These are phyloP conservation scores for Aurelia aurita DNA, from an alignment of 30 jellyfish, hydroid and myxozoan species.

Conservation along the genomic window DNA sequence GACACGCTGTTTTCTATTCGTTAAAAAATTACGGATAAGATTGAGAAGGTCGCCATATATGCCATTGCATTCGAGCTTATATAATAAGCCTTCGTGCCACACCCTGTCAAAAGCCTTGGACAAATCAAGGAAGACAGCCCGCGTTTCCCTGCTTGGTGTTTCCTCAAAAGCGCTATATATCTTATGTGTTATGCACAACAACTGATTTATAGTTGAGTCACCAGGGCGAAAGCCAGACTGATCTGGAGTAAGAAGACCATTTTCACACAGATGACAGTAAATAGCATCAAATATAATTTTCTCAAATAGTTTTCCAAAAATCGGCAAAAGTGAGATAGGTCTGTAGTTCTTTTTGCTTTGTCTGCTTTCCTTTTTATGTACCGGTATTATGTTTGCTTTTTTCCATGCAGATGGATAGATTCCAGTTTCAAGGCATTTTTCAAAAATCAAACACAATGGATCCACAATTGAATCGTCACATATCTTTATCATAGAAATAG, in stretches of 20 bases:
- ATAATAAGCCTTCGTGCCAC: no score
- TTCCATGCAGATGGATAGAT: slow-evolving; percentile 36
- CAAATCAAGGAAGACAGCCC: no score
- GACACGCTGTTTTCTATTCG: no score
- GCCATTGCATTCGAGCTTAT: no score
- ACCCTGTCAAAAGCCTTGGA: no score
- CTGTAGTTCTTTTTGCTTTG: slow-evolving; percentile 30
- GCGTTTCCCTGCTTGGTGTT: no score
- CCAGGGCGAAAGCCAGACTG: slow-evolving; percentile 66
- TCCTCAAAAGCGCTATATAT: no score
- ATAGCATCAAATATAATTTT: slow-evolving; percentile 20
- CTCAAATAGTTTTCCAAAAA: slow-evolving; percentile 45
- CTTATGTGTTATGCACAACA: no score
- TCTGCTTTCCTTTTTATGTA: slow-evolving; percentile 45
- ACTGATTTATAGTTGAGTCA: slow-evolving; percentile 48
- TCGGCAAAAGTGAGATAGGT: slow-evolving; percentile 40
- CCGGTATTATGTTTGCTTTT: slow-evolving; percentile 28
- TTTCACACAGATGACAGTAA: slow-evolving; percentile 13
- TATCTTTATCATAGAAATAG: slow-evolving; percentile 8
- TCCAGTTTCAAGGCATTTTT: slow-evolving; percentile 9
- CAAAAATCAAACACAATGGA: slow-evolving; percentile 18
- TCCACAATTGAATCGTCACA: slow-evolving; percentile 18
- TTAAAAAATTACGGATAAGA: no score
- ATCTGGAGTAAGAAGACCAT: slow-evolving; percentile 13
- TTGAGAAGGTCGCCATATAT: no score